These are phyloP conservation scores for Flabesymbios commensalis DNA, from an alignment of 2,888 invertebrate species.

Conservation along the genomic window DNA sequence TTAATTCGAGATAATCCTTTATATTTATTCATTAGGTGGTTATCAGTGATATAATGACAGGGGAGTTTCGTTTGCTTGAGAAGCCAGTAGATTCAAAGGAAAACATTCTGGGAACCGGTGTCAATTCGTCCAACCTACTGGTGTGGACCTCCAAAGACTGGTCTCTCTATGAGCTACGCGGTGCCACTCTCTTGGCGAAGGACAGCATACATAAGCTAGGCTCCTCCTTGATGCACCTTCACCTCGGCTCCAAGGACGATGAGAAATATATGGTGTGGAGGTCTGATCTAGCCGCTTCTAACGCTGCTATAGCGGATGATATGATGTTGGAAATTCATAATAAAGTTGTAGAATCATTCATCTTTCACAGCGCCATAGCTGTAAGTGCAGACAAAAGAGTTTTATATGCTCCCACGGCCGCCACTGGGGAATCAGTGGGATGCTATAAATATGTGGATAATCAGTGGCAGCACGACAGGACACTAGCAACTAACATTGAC, in stretches of 20 bases:
- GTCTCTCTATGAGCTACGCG: conserved; percentile 46
- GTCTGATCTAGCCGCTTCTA: conserved; percentile 32
- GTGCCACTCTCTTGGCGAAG: too few species aligned
- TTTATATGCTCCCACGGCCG: conserved; percentile 59
- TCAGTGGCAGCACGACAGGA: conserved; percentile 51
- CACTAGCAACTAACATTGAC: conserved; percentile 53
- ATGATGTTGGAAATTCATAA: conserved; percentile 53
- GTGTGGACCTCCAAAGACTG: conserved; percentile 52
- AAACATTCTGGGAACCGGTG: conserved; percentile 47
- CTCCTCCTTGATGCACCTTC: background rate
- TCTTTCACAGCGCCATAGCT: conserved; percentile 58
- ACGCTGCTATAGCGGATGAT: conserved; percentile 46
- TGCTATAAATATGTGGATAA: conserved; percentile 44
- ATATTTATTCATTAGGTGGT: too few species aligned
- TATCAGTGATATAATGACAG: conserved; percentile 2
- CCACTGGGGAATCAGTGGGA: conserved; percentile 57
- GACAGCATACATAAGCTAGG: too few species aligned
- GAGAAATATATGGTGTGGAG: conserved; percentile 34
- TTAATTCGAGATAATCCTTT: too few species aligned
- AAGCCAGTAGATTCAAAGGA: conserved; percentile 75
- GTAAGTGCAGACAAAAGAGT: conserved; percentile 35
- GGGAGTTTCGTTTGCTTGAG: conserved; percentile 74
- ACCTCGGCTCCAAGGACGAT: conserved; percentile 27
- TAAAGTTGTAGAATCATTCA: conserved; percentile 49
- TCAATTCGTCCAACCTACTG: conserved; percentile 50